These are phyloP conservation scores for Misgurnus mizolepis DNA, from an alignment of 2,113 vertebrate species.

Conservation along the genomic window DNA sequence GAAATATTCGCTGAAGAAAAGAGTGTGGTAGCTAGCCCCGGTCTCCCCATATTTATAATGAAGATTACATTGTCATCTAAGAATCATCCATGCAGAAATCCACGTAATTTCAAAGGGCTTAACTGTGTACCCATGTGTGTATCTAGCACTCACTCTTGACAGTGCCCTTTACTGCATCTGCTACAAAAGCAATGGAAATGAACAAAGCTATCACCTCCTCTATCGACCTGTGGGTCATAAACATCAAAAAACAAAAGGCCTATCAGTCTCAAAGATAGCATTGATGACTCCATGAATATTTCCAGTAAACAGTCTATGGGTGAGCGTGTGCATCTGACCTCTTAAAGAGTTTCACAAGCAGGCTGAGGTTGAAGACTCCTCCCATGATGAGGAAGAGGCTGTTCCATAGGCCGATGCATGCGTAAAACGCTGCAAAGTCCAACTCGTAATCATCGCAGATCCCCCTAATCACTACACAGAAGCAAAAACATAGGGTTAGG, in stretches of 20 bases:
- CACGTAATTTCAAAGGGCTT: not conserved
- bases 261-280: slow-evolving; percentile 1
- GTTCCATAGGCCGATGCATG: slow-evolving; percentile 97
- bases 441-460: slow-evolving; percentile 94
- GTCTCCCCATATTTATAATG: not conserved
- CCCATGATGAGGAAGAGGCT: slow-evolving; percentile 94
- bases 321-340: slow-evolving; percentile 75
- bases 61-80: slow-evolving; percentile 7
- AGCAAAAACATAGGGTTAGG: not conserved
- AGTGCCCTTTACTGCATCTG: slow-evolving; percentile 94
- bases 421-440: slow-evolving; percentile 94
- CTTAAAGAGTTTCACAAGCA: slow-evolving; percentile 96
- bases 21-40: not conserved
- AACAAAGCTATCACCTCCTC: slow-evolving; percentile 98
- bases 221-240: slow-evolving; percentile 80
- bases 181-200: slow-evolving; percentile 93
- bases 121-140: not conserved
- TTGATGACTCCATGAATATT: not conserved
- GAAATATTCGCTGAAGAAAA: no score
- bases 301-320: not conserved
- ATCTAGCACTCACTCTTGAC: slow-evolving; percentile 84
- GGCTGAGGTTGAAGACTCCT: slow-evolving; percentile 92
- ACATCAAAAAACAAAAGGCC: slow-evolving; percentile 40
- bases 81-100: slow-evolving; percentile 3
- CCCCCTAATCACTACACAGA: slow-evolving; percentile 83